phyloP scores from a whole-genome alignment of 2,797 vertebrate species.

The Sebastes wilsoni region DNA sequence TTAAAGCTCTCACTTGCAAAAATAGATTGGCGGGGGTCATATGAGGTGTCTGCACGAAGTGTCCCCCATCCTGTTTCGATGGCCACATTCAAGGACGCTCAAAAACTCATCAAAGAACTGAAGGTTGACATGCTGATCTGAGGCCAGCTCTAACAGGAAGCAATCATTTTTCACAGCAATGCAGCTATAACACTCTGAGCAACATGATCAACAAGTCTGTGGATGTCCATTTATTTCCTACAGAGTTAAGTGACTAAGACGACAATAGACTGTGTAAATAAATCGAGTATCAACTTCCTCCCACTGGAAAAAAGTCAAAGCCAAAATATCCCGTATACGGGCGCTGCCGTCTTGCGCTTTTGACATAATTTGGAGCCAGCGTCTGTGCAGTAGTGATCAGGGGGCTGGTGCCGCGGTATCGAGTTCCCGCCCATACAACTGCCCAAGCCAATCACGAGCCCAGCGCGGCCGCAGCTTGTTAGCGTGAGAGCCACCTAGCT shows the following conservation, averaged over 20 bases:
- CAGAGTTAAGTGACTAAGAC: background rate
- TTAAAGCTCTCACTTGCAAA: conserved; percentile 56
- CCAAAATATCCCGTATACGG: background rate
- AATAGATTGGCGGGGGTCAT: conserved; percentile 51
- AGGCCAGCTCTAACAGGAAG: background rate
- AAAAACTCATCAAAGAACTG: conserved; percentile 12
- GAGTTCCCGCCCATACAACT: no score
- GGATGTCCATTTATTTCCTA: background rate
- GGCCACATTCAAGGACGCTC: conserved; percentile 19
- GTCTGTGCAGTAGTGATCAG: no score
- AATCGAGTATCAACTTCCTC: background rate
- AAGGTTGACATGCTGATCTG: conserved; percentile 11
- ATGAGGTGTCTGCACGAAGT: conserved; percentile 32
- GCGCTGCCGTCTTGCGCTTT: background rate
- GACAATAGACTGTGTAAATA: background rate
- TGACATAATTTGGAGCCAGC: background rate
- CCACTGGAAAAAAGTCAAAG: background rate
- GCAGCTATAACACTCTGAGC: background rate
- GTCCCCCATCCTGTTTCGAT: background rate
- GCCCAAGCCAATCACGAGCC: no score
- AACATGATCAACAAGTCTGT: conserved; percentile 1
- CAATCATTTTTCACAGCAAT: background rate
- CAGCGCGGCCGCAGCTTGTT: no score
- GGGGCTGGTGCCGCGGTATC: no score
- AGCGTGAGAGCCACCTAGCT: no score